A percentile compares a stretch with the other conserved stretches of the same genome.
Evolutionary conservation across 2,797 vertebrate genomes (phyloP).

Genomic region (Antrozous pallidus): DNA sequence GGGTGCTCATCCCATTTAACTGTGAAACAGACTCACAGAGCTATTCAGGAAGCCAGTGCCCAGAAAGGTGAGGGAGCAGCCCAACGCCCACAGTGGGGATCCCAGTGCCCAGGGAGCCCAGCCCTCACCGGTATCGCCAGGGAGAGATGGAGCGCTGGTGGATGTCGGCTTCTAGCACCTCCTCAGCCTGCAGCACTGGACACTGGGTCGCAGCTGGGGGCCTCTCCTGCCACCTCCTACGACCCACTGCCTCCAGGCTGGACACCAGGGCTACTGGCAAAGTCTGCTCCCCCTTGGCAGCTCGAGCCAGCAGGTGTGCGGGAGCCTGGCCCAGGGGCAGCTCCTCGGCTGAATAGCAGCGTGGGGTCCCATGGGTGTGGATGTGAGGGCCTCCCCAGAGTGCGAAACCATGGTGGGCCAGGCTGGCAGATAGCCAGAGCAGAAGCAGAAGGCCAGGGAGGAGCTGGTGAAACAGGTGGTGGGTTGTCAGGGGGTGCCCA

Average conservation of each 20-base stretch:
- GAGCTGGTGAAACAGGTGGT: neutral
- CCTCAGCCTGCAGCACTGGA: neutral
- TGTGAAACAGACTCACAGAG: neutral
- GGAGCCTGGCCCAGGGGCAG: conserved; percentile 49
- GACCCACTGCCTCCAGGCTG: conserved; percentile 43
- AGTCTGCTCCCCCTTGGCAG: conserved; percentile 72
- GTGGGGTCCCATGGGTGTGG: neutral
- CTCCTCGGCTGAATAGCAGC: conserved; percentile 72
- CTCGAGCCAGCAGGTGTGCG: conserved; percentile 21
- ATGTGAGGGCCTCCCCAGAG: neutral
- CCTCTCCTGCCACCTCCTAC: neutral
- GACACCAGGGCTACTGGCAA: conserved; percentile 74
- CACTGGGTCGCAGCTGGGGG: conserved; percentile 15
- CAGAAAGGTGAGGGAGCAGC: neutral
- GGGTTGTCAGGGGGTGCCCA: neutral
- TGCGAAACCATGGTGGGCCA: neutral
- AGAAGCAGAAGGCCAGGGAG: conserved; percentile 44
- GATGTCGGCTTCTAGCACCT: neutral
- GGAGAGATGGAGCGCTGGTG: conserved; percentile 88
- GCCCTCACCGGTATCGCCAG: conserved; percentile 87
- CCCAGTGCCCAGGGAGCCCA: neutral
- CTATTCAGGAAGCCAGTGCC: neutral
- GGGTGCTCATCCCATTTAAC: accelerated
- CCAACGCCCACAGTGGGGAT: neutral
- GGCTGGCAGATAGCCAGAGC: conserved; percentile 40